phyloP scores from a whole-genome alignment of 2,113 vertebrate genomes.

The Mola mola region DNA sequence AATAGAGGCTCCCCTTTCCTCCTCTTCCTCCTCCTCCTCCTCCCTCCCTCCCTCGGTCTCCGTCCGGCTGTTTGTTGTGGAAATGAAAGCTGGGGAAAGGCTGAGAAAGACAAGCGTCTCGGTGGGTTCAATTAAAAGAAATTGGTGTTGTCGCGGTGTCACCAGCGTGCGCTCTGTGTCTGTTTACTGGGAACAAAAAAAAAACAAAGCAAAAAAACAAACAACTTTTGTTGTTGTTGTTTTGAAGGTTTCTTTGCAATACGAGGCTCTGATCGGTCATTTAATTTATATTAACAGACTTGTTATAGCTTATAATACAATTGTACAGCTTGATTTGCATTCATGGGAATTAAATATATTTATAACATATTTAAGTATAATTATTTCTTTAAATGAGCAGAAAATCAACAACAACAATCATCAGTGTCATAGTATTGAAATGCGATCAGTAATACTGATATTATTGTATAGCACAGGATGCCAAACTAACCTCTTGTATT shows the following conservation, averaged over 20 bases:
- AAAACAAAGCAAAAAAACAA: neutral
- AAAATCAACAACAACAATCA: too few species aligned
- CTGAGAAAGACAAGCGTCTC: slow-evolving; percentile 65
- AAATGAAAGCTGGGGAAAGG: slow-evolving; percentile 80
- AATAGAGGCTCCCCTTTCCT: slow-evolving; percentile 74
- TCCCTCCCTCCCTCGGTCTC: slow-evolving; percentile 8
- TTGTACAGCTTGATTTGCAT: too few species aligned
- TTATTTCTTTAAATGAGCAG: too few species aligned
- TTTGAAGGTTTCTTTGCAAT: neutral
- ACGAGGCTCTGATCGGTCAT: neutral
- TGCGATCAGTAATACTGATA: too few species aligned
- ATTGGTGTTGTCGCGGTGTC: slow-evolving; percentile 70
- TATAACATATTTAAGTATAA: too few species aligned
- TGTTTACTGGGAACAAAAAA: neutral
- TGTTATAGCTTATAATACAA: too few species aligned
- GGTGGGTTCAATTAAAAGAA: slow-evolving; percentile 83
- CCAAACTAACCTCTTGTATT: too few species aligned
- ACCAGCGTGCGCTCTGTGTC: slow-evolving; percentile 60
- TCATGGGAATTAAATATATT: too few species aligned
- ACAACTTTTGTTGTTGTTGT: neutral
- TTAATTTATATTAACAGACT: neutral
- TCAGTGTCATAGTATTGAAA: too few species aligned
- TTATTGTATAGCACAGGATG: too few species aligned
- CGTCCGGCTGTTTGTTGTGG: slow-evolving; percentile 83
- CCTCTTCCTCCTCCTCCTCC: too few species aligned